Percentiles rank a stretch among this genome's conserved stretches.
Conservation (phyloP, 2,888 invertebrate species). For the Lepidocyrtinus sp. region DNA sequence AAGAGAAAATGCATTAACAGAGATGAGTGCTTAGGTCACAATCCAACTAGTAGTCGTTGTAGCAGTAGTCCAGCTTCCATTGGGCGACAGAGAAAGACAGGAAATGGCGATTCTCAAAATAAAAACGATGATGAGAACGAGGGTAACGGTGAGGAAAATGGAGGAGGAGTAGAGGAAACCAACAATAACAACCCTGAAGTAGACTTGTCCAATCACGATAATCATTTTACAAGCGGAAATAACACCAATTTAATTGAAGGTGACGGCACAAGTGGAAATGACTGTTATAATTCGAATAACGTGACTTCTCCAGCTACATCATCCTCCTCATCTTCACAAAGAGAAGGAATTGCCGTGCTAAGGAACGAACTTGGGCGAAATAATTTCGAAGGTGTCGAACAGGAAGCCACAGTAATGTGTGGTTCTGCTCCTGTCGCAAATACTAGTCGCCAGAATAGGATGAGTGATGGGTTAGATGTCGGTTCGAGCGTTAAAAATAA, state of each 20-base stretch:
- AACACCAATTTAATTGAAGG: slow-evolving; percentile 40
- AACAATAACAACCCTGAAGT: slow-evolving; percentile 42
- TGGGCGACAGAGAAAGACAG: slow-evolving; percentile 34
- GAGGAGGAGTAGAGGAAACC: slow-evolving; percentile 26
- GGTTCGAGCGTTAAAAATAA: neutral
- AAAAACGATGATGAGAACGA: slow-evolving; percentile 23
- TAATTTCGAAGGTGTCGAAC: neutral
- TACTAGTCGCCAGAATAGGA: neutral
- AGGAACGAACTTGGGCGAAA: neutral
- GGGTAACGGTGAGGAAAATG: slow-evolving; percentile 15
- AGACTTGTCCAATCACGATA: slow-evolving; percentile 31
- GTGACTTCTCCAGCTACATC: neutral
- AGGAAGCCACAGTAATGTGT: neutral
- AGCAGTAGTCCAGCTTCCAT: slow-evolving; percentile 44
- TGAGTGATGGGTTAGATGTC: neutral
- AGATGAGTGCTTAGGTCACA: slow-evolving; percentile 22
- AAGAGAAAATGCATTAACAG: slow-evolving; percentile 34
- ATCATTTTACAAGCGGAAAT: slow-evolving; percentile 50
- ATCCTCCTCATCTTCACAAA: slow-evolving; percentile 25
- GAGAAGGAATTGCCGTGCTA: slow-evolving; percentile 26
- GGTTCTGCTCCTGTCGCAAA: neutral
- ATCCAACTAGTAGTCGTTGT: slow-evolving; percentile 30
- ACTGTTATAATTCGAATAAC: slow-evolving; percentile 25
- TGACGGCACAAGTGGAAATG: neutral
- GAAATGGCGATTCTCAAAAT: slow-evolving; percentile 46